A percentile compares a stretch with the other conserved stretches of the same genome.
phyloP scores from a whole-genome alignment of 2,797 vertebrate species.

The Sebastolobus alascanus region DNA sequence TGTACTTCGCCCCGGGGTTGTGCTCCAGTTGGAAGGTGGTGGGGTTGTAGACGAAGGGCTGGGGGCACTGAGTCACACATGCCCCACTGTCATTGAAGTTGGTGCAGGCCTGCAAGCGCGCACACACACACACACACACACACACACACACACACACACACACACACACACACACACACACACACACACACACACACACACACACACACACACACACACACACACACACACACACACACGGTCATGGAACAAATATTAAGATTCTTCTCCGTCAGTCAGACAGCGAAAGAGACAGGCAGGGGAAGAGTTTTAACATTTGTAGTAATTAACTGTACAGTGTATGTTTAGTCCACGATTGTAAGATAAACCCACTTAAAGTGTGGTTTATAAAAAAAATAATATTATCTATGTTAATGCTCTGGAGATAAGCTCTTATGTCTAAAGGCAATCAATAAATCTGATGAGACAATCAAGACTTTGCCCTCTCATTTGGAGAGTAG shows the following conservation, averaged over 20 bases:
- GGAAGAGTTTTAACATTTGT: neutral
- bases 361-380: neutral
- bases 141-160: conserved; percentile 2
- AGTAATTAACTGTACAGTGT: neutral
- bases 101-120: conserved; percentile 83
- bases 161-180: conserved; percentile 1
- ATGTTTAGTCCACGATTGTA: neutral
- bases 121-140: neutral
- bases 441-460: neutral
- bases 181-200: neutral
- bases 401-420: neutral
- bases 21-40: conserved; percentile 96
- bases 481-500: neutral
- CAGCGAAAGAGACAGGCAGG: neutral
- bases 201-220: neutral
- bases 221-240: conserved; percentile 4
- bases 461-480: neutral
- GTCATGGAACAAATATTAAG: neutral
- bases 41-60: conserved; percentile 97
- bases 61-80: conserved; percentile 96
- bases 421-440: neutral
- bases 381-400: neutral
- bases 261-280: neutral
- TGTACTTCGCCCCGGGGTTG: conserved; percentile 96
- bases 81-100: conserved; percentile 99